Conservation (phyloP, 2,113 vertebrate genomes). For the Ptychochromis oligacanthus region DNA sequence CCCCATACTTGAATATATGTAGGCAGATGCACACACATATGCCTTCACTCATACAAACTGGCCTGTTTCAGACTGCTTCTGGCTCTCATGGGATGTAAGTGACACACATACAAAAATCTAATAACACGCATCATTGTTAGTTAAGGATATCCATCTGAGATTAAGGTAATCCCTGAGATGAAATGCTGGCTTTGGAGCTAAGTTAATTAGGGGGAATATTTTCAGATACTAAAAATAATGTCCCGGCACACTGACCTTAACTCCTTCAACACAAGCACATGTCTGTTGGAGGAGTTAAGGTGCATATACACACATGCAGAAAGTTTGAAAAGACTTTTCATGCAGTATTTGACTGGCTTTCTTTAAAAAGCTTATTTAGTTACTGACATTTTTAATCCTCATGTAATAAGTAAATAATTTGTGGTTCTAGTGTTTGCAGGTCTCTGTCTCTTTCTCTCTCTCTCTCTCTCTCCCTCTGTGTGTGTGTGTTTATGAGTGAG, state of each 20-base stretch:
- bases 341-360: conserved; percentile 21
- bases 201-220: conserved; percentile 21
- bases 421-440: background rate
- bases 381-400: background rate
- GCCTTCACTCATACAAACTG: background rate
- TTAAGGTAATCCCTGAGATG: conserved; percentile 27
- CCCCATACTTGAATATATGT: background rate
- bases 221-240: conserved; percentile 21
- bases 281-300: too few relatives aligned
- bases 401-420: background rate
- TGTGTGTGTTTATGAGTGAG: background rate
- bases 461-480: background rate
- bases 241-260: background rate
- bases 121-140: conserved; percentile 36
- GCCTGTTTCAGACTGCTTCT: conserved; percentile 26
- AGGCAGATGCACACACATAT: background rate
- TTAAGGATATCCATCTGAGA: conserved; percentile 28
- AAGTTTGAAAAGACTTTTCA: conserved; percentile 20
- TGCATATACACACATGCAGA: background rate
- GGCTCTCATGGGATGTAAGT: background rate
- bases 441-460: background rate
- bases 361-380: conserved; percentile 10
- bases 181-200: conserved; percentile 30
- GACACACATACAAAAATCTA: conserved; percentile 42
- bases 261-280: background rate